Evolutionary conservation across 2,888 invertebrate genomes (phyloP).

Genomic region (Nomada hirtipes): DNA sequence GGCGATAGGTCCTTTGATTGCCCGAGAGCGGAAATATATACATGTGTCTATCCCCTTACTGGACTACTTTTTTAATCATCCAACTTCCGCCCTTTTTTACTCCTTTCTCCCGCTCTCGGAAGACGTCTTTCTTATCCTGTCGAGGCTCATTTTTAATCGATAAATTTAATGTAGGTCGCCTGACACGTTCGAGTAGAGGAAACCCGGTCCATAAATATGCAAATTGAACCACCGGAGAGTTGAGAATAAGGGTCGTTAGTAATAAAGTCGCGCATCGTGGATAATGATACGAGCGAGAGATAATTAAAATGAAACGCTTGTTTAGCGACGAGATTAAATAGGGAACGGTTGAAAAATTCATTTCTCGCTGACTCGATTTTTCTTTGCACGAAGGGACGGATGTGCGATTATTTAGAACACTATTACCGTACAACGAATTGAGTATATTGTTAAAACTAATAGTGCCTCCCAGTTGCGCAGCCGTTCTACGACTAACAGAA

Average conservation of each 20-base stretch:
- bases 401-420: not conserved
- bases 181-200: slow-evolving; percentile 33
- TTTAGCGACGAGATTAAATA: too few species aligned
- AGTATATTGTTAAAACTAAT: slow-evolving; percentile 67
- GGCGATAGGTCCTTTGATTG: slow-evolving; percentile 64
- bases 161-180: slow-evolving; percentile 76
- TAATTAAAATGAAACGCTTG: slow-evolving; percentile 3
- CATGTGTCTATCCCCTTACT: slow-evolving; percentile 26
- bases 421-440: slow-evolving; percentile 5
- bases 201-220: slow-evolving; percentile 41
- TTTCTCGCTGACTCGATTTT: too few species aligned
- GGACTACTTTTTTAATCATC: slow-evolving; percentile 43
- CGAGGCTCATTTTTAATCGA: slow-evolving; percentile 75
- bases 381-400: not conserved
- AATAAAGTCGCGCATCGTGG: not conserved
- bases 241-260: slow-evolving; percentile 30
- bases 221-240: slow-evolving; percentile 43
- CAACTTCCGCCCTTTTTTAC: slow-evolving; percentile 13
- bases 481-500: slow-evolving; percentile 24
- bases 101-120: not conserved
- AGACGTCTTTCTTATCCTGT: not conserved
- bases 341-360: too few species aligned
- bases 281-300: not conserved
- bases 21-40: not conserved
- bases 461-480: slow-evolving; percentile 65